A percentile compares a stretch with the other conserved stretches of the same genome.
Conservation (phyloP, 2,888 invertebrate species). For the Diloba caeruleocephala region DNA sequence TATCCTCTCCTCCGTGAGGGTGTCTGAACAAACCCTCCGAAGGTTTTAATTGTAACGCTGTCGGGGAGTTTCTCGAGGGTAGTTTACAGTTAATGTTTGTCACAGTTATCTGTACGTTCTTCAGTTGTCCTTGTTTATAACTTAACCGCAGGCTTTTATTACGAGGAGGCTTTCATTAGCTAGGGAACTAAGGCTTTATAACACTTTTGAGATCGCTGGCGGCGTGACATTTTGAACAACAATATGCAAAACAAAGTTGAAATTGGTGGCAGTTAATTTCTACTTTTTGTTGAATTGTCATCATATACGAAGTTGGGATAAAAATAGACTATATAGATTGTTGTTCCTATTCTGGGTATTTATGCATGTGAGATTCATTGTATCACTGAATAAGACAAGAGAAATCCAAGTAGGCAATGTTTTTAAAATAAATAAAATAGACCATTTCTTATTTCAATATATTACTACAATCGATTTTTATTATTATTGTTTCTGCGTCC, state of each 20-base stretch:
- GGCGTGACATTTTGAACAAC: constrained; percentile 2
- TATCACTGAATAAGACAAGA: too few species aligned
- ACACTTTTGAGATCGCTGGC: constrained; percentile 30
- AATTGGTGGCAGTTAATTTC: constrained; percentile 35
- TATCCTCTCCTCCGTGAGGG: constrained; percentile 35
- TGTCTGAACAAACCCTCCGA: constrained; percentile 34
- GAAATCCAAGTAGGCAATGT: too few species aligned
- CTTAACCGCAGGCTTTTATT: constrained; percentile 52
- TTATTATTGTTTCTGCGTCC: too few species aligned
- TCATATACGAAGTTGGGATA: constrained; percentile 6
- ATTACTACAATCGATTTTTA: too few species aligned
- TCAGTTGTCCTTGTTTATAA: constrained; percentile 50
- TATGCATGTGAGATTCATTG: too few species aligned
- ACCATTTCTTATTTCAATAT: too few species aligned
- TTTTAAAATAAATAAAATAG: too few species aligned
- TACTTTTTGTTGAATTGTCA: constrained; percentile 24
- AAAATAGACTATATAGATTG: too few species aligned
- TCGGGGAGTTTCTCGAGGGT: constrained; percentile 46
- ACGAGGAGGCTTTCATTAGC: constrained; percentile 7
- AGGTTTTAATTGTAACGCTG: constrained; percentile 54
- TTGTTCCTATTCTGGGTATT: too few species aligned
- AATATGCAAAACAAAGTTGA: constrained; percentile 24
- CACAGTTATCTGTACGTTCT: constrained; percentile 37
- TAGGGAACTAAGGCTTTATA: constrained; percentile 28
- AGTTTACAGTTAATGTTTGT: constrained; percentile 55